A percentile compares a stretch with the other conserved stretches of the same genome.
Conservation (phyloP, 2,797 vertebrate species). For the Chloroceryle inda region DNA sequence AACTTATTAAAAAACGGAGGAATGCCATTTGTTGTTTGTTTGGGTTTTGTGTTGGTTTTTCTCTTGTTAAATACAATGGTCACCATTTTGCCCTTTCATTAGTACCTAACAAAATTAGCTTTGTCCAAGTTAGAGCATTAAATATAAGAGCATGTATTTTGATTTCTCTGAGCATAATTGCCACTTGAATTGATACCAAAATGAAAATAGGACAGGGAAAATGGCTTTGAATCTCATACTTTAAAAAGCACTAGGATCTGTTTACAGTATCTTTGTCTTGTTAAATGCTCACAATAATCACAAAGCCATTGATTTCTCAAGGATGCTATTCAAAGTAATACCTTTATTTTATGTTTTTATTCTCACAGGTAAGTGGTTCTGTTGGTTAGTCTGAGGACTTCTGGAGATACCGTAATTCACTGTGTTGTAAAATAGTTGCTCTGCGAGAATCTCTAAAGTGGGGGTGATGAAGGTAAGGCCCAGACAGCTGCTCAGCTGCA, state of each 20-base stretch:
- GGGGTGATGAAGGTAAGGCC: neutral
- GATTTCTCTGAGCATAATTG: neutral
- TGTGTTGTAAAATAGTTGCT: neutral
- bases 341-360: constrained; percentile 2
- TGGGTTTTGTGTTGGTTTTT: too few relatives aligned
- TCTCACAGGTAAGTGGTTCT: neutral
- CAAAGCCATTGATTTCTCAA: neutral
- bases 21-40: neutral
- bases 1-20: neutral
- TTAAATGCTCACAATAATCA: neutral
- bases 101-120: neutral
- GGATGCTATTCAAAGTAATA: neutral
- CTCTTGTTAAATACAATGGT: neutral
- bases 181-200: neutral
- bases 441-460: neutral
- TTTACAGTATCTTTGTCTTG: neutral
- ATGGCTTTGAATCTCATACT: neutral
- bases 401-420: neutral
- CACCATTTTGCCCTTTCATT: neutral
- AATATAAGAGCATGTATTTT: neutral
- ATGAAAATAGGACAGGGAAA: neutral
- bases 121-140: neutral
- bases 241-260: neutral
- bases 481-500: neutral
- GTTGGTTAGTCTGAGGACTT: neutral